Percentiles rank a stretch among this genome's conserved stretches.
These are phyloP conservation scores for Trachelus stipa DNA, from an alignment of 2,888 invertebrate genomes.

Conservation along the genomic window DNA sequence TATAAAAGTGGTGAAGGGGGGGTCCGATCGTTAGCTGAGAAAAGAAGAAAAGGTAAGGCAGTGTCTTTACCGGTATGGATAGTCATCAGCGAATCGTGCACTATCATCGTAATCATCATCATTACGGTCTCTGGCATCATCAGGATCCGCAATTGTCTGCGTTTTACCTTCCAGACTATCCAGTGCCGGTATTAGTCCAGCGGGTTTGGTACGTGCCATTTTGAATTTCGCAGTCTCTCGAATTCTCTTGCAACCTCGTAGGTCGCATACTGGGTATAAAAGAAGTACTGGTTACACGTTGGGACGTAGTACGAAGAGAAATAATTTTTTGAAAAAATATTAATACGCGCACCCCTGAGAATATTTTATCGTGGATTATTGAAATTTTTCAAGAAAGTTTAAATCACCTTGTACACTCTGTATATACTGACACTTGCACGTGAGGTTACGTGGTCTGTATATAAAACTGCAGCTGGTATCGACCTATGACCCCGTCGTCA, in stretches of 20 bases:
- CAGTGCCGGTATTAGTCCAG: neutral
- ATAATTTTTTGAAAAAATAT: neutral
- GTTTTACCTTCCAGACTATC: neutral
- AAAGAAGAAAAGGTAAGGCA: neutral
- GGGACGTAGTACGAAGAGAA: neutral
- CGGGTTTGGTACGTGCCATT: neutral
- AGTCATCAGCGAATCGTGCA: slow-evolving; percentile 24
- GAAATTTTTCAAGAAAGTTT: neutral
- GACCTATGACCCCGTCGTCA: neutral
- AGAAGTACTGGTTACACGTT: neutral
- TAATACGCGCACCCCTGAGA: neutral
- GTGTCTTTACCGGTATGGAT: neutral
- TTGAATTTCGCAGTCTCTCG: neutral
- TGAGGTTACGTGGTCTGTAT: neutral
- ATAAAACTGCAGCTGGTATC: slow-evolving; percentile 6
- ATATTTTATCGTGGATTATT: neutral
- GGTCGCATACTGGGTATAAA: neutral
- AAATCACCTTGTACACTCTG: neutral
- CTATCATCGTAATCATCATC: slow-evolving; percentile 22
- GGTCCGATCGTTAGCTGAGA: neutral
- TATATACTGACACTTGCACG: neutral
- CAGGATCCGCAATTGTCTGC: neutral
- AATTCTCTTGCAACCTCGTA: neutral
- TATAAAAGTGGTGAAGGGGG: neutral
- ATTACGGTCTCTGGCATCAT: slow-evolving; percentile 17